A percentile compares a stretch with the other conserved stretches of the same genome.
Evolutionary conservation across 2,888 invertebrate genomes (phyloP).

Genomic region (Amaurobius ferox): DNA sequence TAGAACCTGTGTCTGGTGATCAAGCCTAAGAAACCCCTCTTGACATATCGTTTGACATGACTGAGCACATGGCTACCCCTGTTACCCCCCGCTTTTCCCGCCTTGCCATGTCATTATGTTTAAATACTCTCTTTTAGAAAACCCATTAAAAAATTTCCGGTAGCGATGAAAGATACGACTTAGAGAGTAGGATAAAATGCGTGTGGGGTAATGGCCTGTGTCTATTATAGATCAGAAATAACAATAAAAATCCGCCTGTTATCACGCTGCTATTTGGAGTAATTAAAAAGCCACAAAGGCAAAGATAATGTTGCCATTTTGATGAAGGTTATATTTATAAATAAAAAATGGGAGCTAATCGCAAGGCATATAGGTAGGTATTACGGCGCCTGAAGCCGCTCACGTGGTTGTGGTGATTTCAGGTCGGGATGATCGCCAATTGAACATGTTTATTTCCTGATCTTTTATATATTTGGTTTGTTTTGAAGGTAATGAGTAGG

Average conservation of each 20-base stretch:
- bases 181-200: neutral
- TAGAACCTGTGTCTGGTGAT: neutral
- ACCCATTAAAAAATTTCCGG: neutral
- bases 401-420: conserved; percentile 38
- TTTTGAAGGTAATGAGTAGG: too few species aligned
- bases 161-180: conserved; percentile 4
- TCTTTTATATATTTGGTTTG: too few species aligned
- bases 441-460: neutral
- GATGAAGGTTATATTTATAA: conserved; percentile 49
- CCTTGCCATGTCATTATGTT: neutral
- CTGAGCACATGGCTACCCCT: neutral
- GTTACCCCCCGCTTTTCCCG: neutral
- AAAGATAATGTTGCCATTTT: conserved; percentile 22
- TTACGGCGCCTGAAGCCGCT: conserved; percentile 32
- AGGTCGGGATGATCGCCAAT: neutral
- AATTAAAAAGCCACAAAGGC: conserved; percentile 50
- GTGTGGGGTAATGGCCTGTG: neutral
- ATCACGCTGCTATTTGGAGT: conserved; percentile 37
- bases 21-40: neutral
- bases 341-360: conserved; percentile 24
- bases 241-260: conserved; percentile 40
- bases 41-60: neutral
- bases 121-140: neutral
- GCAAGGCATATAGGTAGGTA: conserved; percentile 8
- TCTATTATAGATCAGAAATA: neutral